Conservation (phyloP, 2,113 vertebrate species). For the Mustela lutreola region DNA sequence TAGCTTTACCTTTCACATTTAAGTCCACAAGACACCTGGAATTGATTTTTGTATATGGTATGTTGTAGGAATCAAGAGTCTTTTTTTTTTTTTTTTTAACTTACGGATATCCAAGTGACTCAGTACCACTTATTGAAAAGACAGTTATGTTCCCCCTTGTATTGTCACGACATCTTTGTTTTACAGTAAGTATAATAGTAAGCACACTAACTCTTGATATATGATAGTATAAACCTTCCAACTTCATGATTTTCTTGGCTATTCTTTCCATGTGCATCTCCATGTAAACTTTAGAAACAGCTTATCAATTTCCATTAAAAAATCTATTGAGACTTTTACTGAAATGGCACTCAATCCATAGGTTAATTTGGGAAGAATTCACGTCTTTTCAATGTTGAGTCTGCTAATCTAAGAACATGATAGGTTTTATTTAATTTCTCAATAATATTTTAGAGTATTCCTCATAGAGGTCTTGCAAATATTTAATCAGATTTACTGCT, state of each 20-base stretch:
- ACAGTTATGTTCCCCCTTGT: not conserved
- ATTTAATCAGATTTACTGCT: conserved; percentile 18
- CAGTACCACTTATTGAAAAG: conserved; percentile 26
- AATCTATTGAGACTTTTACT: conserved; percentile 7
- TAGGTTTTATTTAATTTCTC: conserved; percentile 29
- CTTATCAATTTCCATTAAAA: conserved; percentile 22
- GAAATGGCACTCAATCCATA: not conserved
- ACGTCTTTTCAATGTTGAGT: not conserved
- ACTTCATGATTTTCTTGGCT: not conserved
- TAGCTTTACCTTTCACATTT: conserved; percentile 42
- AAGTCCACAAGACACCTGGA: not conserved
- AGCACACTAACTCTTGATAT: conserved; percentile 31
- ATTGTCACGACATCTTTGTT: not conserved
- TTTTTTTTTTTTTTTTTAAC: not conserved
- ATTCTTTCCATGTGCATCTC: not conserved
- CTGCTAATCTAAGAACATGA: not conserved
- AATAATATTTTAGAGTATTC: conserved; percentile 57
- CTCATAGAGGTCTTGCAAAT: conserved; percentile 35
- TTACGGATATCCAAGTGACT: not conserved
- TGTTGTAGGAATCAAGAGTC: not conserved
- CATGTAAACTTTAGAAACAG: conserved; percentile 30
- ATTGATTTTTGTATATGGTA: not conserved
- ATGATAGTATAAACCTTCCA: not conserved
- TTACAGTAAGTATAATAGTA: not conserved
- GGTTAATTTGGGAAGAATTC: conserved; percentile 39